These are phyloP conservation scores for Steinernema khuongi DNA, from an alignment of 1,140 invertebrate species.

Conservation along the genomic window DNA sequence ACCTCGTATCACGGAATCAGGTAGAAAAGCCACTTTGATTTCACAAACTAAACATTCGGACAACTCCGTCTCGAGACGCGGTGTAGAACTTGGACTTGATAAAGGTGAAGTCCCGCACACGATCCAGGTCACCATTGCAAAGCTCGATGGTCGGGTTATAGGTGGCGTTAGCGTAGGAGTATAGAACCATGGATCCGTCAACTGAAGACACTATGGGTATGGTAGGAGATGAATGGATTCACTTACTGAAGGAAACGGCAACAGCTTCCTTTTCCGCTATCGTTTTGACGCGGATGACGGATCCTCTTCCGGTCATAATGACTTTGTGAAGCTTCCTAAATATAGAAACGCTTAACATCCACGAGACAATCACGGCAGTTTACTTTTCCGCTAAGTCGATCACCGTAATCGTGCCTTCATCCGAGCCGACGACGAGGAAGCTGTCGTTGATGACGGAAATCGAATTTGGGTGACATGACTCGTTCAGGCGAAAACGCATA, in stretches of 20 bases:
- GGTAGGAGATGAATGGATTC: not conserved
- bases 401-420: slow-evolving; percentile 22
- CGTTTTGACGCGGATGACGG: slow-evolving; percentile 18
- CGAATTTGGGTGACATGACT: not conserved
- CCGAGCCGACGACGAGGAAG: slow-evolving; percentile 31
- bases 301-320: slow-evolving; percentile 23
- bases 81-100: slow-evolving; percentile 58
- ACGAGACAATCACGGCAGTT: not conserved
- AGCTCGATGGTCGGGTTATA: slow-evolving; percentile 59
- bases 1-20: not conserved
- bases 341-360: slow-evolving; percentile 3
- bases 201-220: slow-evolving; percentile 36
- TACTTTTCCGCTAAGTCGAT: slow-evolving; percentile 29
- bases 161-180: slow-evolving; percentile 66
- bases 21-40: not conserved
- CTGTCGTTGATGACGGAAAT: not conserved
- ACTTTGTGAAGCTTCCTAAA: slow-evolving; percentile 27
- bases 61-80: slow-evolving; percentile 59
- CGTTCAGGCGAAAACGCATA: slow-evolving; percentile 55
- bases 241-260: slow-evolving; percentile 30
- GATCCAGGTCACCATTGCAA: slow-evolving; percentile 70
- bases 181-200: slow-evolving; percentile 61
- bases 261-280: slow-evolving; percentile 12
- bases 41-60: slow-evolving; percentile 59
- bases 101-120: slow-evolving; percentile 58